Conservation (phyloP, 2,113 vertebrate genomes). For the Heteronetta atricapilla region DNA sequence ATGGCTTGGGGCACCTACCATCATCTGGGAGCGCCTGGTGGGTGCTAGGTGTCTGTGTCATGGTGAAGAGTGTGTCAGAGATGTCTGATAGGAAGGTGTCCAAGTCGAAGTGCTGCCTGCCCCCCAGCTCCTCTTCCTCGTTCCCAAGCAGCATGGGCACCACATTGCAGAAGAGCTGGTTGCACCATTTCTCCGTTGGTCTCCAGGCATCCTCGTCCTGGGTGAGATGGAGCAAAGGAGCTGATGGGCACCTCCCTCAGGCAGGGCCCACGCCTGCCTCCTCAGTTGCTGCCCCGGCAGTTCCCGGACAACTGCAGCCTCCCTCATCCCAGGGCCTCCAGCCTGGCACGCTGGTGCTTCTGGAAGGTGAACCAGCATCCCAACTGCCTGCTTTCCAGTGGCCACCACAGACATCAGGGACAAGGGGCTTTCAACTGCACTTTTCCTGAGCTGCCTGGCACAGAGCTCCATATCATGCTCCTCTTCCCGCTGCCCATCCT, state of each 20-base stretch:
- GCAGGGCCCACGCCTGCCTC: neutral
- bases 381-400: neutral
- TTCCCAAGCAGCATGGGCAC: constrained; percentile 80
- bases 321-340: neutral
- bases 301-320: neutral
- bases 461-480: fast-evolving
- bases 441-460: neutral
- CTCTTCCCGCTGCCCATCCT: neutral
- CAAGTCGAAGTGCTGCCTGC: constrained; percentile 89
- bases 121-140: constrained; percentile 70
- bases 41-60: constrained; percentile 83
- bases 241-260: fast-evolving
- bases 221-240: neutral
- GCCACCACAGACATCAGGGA: neutral
- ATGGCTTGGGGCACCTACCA: constrained; percentile 74
- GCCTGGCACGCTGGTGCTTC: neutral
- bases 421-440: neutral
- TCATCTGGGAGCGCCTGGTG: constrained; percentile 78
- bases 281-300: neutral
- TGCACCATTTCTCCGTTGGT: constrained; percentile 86
- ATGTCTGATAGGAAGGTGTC: constrained; percentile 94
- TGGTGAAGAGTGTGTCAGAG: constrained; percentile 98
- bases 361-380: neutral
- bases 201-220: constrained; percentile 81
- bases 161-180: constrained; percentile 87